phyloP scores from a whole-genome alignment of 2,888 invertebrate genomes.

The Gibbula magus region DNA sequence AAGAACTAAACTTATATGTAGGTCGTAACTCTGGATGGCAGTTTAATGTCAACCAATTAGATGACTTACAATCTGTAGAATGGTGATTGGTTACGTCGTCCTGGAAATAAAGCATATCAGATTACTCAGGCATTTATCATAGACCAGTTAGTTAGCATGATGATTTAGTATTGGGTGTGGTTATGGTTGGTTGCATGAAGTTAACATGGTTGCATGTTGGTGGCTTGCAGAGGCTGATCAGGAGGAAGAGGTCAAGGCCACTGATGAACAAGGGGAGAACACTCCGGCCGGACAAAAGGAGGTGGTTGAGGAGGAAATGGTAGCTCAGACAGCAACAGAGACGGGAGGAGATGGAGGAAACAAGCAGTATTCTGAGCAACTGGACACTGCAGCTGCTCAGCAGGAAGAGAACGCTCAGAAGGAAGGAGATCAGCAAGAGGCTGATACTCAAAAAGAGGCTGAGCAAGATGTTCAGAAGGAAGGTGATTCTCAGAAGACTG shows the following conservation, averaged over 20 bases:
- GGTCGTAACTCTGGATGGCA: no score
- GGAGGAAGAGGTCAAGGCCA: not conserved
- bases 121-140: no score
- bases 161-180: no score
- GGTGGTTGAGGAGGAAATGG: conserved; percentile 51
- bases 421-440: conserved; percentile 14
- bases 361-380: conserved; percentile 54
- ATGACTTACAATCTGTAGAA: no score
- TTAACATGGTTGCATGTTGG: not conserved
- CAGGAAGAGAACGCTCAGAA: not conserved
- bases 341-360: conserved; percentile 64
- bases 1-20: no score
- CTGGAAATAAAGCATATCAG: no score
- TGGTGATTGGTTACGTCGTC: no score
- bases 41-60: no score
- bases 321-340: conserved; percentile 45
- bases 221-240: not conserved
- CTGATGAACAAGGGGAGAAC: not conserved
- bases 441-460: not conserved
- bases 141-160: no score
- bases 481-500: not conserved
- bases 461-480: conserved; percentile 12
- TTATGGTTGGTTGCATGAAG: not conserved
- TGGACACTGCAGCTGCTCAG: conserved; percentile 39
- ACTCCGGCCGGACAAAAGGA: conserved; percentile 27